A percentile compares a stretch with the other conserved stretches of the same genome.
Conservation (phyloP, 2,113 vertebrate genomes). For the Tenrec ecaudatus region DNA sequence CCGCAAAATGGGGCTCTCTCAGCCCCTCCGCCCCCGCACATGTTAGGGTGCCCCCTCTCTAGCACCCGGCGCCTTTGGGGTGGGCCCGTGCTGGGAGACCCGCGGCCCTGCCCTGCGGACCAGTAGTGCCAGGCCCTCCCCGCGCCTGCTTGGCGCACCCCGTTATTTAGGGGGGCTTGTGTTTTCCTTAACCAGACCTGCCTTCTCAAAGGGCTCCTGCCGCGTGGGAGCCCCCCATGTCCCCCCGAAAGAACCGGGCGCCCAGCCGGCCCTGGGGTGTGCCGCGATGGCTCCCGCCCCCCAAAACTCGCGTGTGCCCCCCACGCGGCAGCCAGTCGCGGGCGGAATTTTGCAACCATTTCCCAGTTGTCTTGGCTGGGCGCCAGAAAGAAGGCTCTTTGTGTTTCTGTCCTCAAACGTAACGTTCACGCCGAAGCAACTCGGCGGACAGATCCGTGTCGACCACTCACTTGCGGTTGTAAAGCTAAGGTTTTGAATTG, state of each 20-base stretch:
- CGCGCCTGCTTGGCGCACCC: not conserved
- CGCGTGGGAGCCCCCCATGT: not conserved
- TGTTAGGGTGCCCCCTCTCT: not conserved
- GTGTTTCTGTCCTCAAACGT: slow-evolving; percentile 73
- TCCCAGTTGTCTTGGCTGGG: slow-evolving; percentile 71
- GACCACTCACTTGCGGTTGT: slow-evolving; percentile 64
- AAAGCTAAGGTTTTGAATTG: slow-evolving; percentile 32
- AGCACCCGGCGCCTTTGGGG: slow-evolving; percentile 69
- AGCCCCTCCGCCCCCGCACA: not conserved
- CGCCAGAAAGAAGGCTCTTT: slow-evolving; percentile 79
- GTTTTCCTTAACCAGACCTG: not conserved
- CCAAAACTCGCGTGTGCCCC: slow-evolving; percentile 64
- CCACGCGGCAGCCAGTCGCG: slow-evolving; percentile 47
- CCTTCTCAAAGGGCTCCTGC: not conserved
- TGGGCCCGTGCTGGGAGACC: slow-evolving; percentile 25
- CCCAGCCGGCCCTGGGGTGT: not conserved
- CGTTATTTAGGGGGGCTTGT: slow-evolving; percentile 46
- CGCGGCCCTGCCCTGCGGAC: not conserved
- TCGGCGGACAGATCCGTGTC: slow-evolving; percentile 20
- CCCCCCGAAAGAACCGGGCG: not conserved
- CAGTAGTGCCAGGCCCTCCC: not conserved
- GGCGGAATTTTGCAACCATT: slow-evolving; percentile 76
- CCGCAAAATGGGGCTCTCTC: not conserved
- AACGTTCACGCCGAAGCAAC: slow-evolving; percentile 53
- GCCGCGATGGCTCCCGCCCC: slow-evolving; percentile 41